A percentile compares a stretch with the other conserved stretches of the same genome.
Evolutionary conservation across 1,140 invertebrate genomes (phyloP).

Genomic region (Tribolium castaneum): DNA sequence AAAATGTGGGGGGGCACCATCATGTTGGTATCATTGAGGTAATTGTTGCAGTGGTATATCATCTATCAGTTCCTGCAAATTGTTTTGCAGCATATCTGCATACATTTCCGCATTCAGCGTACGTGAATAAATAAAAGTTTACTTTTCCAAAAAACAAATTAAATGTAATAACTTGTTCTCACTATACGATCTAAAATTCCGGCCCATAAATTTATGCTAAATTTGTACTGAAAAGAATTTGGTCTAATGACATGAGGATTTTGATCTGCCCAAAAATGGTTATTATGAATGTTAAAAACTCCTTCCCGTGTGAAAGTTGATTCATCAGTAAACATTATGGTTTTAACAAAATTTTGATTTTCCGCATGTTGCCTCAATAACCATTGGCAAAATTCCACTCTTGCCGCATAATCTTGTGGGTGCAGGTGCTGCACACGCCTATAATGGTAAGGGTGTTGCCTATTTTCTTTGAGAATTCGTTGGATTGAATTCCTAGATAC

Average conservation of each 20-base stretch:
- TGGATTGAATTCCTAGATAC: not conserved
- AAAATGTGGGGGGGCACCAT: no score
- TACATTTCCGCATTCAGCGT: no score
- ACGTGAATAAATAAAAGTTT: no score
- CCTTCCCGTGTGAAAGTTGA: not conserved
- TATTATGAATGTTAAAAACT: not conserved
- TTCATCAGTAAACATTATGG: not conserved
- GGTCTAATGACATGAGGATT: not conserved
- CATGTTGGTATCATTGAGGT: no score
- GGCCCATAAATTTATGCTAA: not conserved
- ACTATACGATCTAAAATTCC: not conserved
- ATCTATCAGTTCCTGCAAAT: no score
- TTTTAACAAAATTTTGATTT: not conserved
- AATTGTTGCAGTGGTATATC: no score
- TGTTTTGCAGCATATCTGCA: no score
- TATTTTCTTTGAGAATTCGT: not conserved
- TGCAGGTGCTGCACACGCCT: not conserved
- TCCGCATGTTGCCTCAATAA: not conserved
- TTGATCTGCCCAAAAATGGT: not conserved
- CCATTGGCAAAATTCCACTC: not conserved
- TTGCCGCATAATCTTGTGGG: not conserved
- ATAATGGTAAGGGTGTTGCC: not conserved
- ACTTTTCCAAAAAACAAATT: no score
- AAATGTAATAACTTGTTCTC: no score
- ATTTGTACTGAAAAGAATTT: not conserved